phyloP scores from a whole-genome alignment of 2,888 invertebrate genomes.

The Chydorus sphaericus region DNA sequence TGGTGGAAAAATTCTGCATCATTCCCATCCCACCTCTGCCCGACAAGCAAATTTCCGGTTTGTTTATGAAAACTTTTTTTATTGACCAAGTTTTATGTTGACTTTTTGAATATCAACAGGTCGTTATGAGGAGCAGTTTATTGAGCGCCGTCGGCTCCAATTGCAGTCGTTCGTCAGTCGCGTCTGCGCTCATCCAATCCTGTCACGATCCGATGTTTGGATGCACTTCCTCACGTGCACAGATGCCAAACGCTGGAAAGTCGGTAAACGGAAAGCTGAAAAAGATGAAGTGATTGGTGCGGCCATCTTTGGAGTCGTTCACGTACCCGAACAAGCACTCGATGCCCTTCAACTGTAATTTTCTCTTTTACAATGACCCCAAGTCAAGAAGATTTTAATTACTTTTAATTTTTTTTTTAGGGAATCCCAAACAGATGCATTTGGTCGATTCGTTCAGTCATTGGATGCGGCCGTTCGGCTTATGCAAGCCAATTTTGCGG shows the following conservation, averaged over 20 bases:
- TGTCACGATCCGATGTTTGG: conserved; percentile 85
- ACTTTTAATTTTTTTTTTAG: conserved; percentile 23
- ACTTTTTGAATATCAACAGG: conserved; percentile 35
- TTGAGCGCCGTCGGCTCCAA: conserved; percentile 83
- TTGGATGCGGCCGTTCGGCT: conserved; percentile 79
- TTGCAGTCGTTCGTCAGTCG: conserved; percentile 93
- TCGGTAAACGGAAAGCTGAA: conserved; percentile 87
- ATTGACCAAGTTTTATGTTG: background rate
- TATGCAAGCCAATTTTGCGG: conserved; percentile 59
- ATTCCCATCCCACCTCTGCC: conserved; percentile 93
- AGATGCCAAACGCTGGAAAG: conserved; percentile 95
- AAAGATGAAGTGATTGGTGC: conserved; percentile 80
- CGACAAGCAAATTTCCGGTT: conserved; percentile 86
- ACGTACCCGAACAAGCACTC: conserved; percentile 65
- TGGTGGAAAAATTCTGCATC: conserved; percentile 84
- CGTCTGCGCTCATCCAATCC: conserved; percentile 89
- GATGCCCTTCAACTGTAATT: conserved; percentile 35
- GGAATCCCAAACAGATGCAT: conserved; percentile 71
- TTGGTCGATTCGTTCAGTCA: conserved; percentile 60
- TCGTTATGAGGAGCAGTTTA: conserved; percentile 91
- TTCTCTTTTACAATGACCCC: conserved; percentile 6
- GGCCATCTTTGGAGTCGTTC: conserved; percentile 77
- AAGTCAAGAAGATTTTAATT: background rate
- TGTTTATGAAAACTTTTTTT: background rate
- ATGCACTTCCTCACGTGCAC: conserved; percentile 93